These are phyloP conservation scores for Magallana ariakensis DNA, from an alignment of 1,140 invertebrate genomes.

Conservation along the genomic window DNA sequence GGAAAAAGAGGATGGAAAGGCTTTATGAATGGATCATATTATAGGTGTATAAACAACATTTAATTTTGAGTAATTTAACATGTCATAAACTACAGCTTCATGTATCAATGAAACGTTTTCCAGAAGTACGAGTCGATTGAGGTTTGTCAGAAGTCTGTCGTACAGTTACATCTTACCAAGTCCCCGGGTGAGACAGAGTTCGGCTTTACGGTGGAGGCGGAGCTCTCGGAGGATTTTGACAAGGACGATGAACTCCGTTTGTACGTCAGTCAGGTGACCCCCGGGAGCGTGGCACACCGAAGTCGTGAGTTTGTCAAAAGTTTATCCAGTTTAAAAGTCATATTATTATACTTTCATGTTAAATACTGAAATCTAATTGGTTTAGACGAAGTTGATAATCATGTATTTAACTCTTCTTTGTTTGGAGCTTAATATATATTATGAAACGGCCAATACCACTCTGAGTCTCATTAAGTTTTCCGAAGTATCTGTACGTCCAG, in stretches of 20 bases:
- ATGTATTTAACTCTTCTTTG: too few relatives aligned
- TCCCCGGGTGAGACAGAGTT: conserved; percentile 81
- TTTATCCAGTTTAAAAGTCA: too few relatives aligned
- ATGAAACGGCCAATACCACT: too few relatives aligned
- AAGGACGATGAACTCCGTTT: conserved; percentile 97
- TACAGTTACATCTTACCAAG: conserved; percentile 94
- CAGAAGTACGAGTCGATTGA: conserved; percentile 97
- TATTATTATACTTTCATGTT: too few relatives aligned
- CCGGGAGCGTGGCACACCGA: conserved; percentile 95
- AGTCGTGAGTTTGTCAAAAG: conserved; percentile 86
- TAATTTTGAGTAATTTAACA: neutral
- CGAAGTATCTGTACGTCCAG: too few relatives aligned
- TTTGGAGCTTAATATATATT: too few relatives aligned
- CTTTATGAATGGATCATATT: too few relatives aligned
- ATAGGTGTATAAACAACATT: too few relatives aligned
- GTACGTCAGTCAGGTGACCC: conserved; percentile 95
- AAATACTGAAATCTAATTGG: too few relatives aligned
- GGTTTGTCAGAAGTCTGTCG: conserved; percentile 97
- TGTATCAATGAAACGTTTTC: neutral
- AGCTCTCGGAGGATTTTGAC: conserved; percentile 96
- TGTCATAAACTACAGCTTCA: neutral
- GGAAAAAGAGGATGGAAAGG: too few relatives aligned
- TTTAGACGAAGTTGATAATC: too few relatives aligned
- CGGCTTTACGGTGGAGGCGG: conserved; percentile 98
- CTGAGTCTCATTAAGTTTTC: too few relatives aligned